Conservation (phyloP, 2,797 vertebrate genomes). For the Rallus crepitans region DNA sequence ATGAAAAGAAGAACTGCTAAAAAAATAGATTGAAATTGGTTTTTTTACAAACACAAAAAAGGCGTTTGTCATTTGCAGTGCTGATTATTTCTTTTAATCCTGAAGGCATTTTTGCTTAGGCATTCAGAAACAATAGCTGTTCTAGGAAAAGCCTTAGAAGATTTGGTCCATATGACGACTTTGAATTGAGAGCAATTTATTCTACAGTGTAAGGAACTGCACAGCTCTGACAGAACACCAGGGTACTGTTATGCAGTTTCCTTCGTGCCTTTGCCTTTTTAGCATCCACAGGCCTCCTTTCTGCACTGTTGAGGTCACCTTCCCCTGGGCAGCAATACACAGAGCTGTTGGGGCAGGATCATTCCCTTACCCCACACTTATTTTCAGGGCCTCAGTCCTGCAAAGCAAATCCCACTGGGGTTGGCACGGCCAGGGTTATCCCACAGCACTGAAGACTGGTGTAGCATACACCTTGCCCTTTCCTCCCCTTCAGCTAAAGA, state of each 20-base stretch:
- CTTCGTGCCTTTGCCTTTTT: rapidly evolving
- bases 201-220: neutral
- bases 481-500: neutral
- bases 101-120: neutral
- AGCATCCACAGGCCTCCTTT: neutral
- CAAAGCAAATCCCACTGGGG: neutral
- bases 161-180: neutral
- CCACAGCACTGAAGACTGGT: too few relatives aligned
- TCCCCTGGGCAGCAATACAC: neutral
- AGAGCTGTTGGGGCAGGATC: neutral
- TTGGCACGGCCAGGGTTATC: too few relatives aligned
- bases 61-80: neutral
- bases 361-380: neutral
- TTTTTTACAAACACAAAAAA: neutral
- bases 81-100: constrained; percentile 4
- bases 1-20: constrained; percentile 1
- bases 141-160: neutral
- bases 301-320: rapidly evolving
- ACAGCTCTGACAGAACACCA: neutral
- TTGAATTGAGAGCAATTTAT: neutral
- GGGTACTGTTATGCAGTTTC: neutral
- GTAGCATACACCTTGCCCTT: rapidly evolving
- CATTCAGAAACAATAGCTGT: neutral
- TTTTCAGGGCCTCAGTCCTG: neutral
- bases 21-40: neutral